phyloP scores from a whole-genome alignment of 2,797 vertebrate genomes.

The Steatocranus sp. region DNA sequence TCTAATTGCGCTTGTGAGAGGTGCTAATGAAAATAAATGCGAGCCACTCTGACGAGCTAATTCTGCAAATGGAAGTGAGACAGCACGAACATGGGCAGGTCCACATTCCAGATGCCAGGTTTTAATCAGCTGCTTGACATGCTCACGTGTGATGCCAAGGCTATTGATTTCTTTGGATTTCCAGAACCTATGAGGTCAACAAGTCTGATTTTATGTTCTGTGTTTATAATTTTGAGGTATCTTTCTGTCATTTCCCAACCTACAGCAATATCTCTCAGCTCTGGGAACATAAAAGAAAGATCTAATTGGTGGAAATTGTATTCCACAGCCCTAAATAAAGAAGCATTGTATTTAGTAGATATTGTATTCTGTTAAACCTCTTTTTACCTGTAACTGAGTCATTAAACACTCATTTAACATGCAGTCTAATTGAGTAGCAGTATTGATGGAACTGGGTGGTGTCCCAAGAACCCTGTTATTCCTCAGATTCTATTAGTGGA shows the following conservation, averaged over 20 bases:
- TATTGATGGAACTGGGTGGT: neutral
- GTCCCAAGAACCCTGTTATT: slow-evolving; percentile 11
- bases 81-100: slow-evolving; percentile 36
- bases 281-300: neutral
- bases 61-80: slow-evolving; percentile 60
- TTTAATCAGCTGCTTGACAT: slow-evolving; percentile 55
- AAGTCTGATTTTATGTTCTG: neutral
- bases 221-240: slow-evolving; percentile 21
- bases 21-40: slow-evolving; percentile 72
- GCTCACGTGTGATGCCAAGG: slow-evolving; percentile 20
- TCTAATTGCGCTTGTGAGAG: slow-evolving; percentile 60
- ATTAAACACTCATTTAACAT: neutral
- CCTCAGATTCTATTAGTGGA: slow-evolving; percentile 21
- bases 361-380: neutral
- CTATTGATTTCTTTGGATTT: slow-evolving; percentile 38
- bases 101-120: slow-evolving; percentile 24
- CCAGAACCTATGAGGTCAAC: slow-evolving; percentile 8
- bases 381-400: neutral
- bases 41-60: slow-evolving; percentile 54
- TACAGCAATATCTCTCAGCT: neutral
- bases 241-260: neutral
- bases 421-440: neutral
- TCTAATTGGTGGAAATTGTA: neutral
- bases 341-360: neutral
- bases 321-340: neutral